Evolutionary conservation across 2,797 vertebrate genomes (phyloP), one percentile per base, ranked within the genome.

Genomic region (Buphagus erythrorhynchus): DNA sequence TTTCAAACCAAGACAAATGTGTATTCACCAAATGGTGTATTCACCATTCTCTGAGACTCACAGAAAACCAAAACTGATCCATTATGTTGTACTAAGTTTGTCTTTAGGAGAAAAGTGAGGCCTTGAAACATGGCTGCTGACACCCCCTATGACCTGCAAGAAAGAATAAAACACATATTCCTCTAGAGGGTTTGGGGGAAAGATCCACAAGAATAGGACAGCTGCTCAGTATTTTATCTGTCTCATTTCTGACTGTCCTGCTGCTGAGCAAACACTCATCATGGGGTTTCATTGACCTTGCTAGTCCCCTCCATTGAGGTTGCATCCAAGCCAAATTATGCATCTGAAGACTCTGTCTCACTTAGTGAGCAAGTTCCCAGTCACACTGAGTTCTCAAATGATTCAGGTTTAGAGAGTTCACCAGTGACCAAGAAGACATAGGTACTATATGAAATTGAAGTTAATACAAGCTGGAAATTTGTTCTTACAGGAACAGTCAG

Each of bases 291-390:
- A 28, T 43, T 59, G 54, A 45, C 28, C 45, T 33, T 61, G n/a
- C 40, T 31, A 7, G 22, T 17, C 15, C 66, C 31, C 59, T 48
- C 31, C 33, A 21, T 3, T 22, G 61, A 80, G 57, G 28, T 18
- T 19, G 3, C 22, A 49, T 71, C 48, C 62, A 77, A 62, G 49
- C 22, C 43, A 81, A 67, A n/a, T 36, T 45, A 31, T n/a, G 16
- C 1, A 3, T 18, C 25, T 58, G 65, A 87, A 78, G 24, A 55
- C 12, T 71, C 48, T 62, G 26, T 38, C 54, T 68, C 76, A 43
- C 16, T 83, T 72, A 0, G 0, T 55, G 29, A 61, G 26, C 1
- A 4, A 69, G n/a, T 82, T 91, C 22, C 49, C 21, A 33, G 3
- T 67, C 52, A 77, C 43, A 46, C 5, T 5, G 20, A 59, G 26